Percentiles rank a stretch among this genome's conserved stretches.
Conservation (phyloP, 1,140 invertebrate genomes). For the Apis dorsata region DNA sequence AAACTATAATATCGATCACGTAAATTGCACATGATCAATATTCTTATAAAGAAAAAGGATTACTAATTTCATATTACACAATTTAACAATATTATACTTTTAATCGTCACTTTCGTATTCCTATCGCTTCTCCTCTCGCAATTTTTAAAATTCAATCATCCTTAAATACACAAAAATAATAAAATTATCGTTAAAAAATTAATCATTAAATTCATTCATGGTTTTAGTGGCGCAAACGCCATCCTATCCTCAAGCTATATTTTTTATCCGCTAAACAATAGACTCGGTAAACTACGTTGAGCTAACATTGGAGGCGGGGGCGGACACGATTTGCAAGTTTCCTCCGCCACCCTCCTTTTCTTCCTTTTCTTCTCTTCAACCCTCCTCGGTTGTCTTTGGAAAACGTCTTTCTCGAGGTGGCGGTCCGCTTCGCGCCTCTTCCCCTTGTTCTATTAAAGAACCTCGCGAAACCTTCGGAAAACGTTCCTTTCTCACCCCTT, state of each 20-base stretch:
- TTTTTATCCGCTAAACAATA: conserved; percentile 33
- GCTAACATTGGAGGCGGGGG: conserved; percentile 21
- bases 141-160: neutral
- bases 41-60: too few species aligned
- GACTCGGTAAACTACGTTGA: conserved; percentile 16
- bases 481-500: conserved; percentile 9
- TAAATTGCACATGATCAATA: too few species aligned
- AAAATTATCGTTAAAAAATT: neutral
- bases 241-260: neutral
- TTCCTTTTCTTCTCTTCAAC: too few species aligned
- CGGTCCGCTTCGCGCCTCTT: conserved; percentile 31
- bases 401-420: neutral
- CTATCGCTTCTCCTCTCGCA: too few species aligned
- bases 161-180: neutral
- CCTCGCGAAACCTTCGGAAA: conserved; percentile 31
- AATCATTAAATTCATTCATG: conserved; percentile 2
- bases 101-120: too few species aligned
- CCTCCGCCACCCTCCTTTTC: neutral
- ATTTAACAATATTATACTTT: too few species aligned
- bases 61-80: too few species aligned
- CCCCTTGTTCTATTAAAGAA: conserved; percentile 28
- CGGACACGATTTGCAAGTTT: conserved; percentile 61
- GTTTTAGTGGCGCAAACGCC: neutral
- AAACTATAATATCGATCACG: too few species aligned
- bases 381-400: conserved; percentile 4